Evolutionary conservation across 2,113 vertebrate species (phyloP).

Genomic region (Dasyprocta punctata): DNA sequence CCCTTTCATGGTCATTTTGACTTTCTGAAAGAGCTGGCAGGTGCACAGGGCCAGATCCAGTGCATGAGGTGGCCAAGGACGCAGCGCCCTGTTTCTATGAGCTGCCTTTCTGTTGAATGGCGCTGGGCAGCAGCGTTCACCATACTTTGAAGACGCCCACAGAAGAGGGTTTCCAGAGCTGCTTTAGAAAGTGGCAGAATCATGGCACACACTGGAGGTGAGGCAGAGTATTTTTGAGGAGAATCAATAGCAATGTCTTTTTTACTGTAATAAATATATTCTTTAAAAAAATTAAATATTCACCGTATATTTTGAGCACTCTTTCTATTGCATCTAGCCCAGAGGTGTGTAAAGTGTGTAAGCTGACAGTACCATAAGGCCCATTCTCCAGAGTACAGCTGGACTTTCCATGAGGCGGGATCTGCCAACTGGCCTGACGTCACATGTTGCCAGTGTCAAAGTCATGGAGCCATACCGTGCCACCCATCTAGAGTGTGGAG

Average conservation of each 20-base stretch:
- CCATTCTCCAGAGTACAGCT: neutral
- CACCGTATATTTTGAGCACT: neutral
- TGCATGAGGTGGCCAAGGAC: neutral
- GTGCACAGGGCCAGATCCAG: fast-evolving
- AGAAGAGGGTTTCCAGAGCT: neutral
- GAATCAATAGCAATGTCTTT: neutral
- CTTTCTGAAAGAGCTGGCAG: neutral
- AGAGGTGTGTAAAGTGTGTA: neutral
- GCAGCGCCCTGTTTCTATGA: neutral
- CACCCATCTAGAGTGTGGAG: fast-evolving
- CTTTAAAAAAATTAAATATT: neutral
- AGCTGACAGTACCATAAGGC: neutral
- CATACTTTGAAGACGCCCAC: neutral
- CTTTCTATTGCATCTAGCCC: neutral
- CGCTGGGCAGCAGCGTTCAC: fast-evolving
- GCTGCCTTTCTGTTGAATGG: neutral
- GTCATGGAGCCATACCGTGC: fast-evolving
- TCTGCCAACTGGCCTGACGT: neutral
- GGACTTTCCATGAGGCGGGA: neutral
- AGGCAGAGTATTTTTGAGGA: neutral
- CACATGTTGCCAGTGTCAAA: neutral
- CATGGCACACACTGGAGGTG: neutral
- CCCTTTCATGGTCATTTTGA: neutral
- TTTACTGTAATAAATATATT: neutral
- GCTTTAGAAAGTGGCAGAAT: neutral